These are phyloP conservation scores for Melipona quadrifasciata DNA, from an alignment of 1,140 invertebrate genomes.

Conservation along the genomic window DNA sequence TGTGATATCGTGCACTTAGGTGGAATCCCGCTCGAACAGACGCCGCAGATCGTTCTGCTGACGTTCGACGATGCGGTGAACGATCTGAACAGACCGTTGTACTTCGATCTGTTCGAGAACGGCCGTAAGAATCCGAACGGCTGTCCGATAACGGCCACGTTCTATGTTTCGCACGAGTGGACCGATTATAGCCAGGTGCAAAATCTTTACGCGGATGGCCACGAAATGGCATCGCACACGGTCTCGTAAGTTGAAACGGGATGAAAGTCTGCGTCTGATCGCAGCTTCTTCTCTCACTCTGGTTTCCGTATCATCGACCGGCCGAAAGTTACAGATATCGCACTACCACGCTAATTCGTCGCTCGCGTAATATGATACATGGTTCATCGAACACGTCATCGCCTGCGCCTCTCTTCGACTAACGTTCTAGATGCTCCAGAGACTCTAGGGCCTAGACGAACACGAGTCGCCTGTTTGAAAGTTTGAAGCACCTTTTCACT, in stretches of 20 bases:
- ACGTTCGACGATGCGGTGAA: constrained; percentile 98
- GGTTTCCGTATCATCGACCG: background rate
- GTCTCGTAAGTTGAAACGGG: constrained; percentile 91
- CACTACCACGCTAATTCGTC: constrained; percentile 16
- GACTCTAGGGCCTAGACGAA: background rate
- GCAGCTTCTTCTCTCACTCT: background rate
- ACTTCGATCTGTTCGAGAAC: constrained; percentile 93
- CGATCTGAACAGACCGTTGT: constrained; percentile 95
- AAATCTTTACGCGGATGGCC: constrained; percentile 95
- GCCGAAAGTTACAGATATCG: background rate
- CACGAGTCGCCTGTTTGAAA: too few relatives aligned
- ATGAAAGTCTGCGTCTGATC: background rate
- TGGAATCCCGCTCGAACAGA: constrained; percentile 89
- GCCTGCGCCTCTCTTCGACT: constrained; percentile 33
- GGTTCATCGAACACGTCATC: constrained; percentile 49
- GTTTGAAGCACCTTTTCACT: too few relatives aligned
- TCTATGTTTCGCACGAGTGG: constrained; percentile 99
- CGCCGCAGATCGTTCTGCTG: constrained; percentile 95
- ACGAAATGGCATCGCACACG: constrained; percentile 98
- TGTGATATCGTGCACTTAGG: constrained; percentile 80
- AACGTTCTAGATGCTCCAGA: constrained; percentile 10
- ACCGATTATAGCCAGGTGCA: constrained; percentile 99
- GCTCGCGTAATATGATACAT: constrained; percentile 2
- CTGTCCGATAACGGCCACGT: constrained; percentile 96
- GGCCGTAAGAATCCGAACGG: constrained; percentile 96